These are phyloP conservation scores for Actinopyga echinites DNA, from an alignment of 53 echinoderm and acorn worm genomes.

Conservation along the genomic window DNA sequence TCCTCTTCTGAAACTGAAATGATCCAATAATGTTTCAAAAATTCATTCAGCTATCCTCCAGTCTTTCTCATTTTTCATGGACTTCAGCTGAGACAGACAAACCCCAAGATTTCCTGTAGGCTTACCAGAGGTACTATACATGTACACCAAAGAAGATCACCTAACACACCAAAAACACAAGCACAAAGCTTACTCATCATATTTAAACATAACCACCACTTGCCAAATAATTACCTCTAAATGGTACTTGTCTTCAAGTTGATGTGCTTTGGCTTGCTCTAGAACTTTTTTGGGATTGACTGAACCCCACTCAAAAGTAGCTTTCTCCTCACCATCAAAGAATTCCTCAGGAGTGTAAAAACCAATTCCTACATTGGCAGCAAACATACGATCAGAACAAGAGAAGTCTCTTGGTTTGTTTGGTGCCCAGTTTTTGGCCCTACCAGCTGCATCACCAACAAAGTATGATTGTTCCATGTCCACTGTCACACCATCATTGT, in stretches of 20 bases:
- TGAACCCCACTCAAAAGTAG: constrained; percentile 77
- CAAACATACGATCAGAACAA: constrained; percentile 91
- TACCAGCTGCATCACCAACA: constrained; percentile 92
- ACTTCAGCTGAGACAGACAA: no score
- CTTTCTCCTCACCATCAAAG: constrained; percentile 64
- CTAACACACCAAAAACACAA: neutral
- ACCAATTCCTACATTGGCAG: constrained; percentile 74
- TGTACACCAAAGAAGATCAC: neutral
- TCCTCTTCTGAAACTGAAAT: no score
- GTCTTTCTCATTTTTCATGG: no score
- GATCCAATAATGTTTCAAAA: no score
- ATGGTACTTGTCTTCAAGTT: constrained; percentile 55
- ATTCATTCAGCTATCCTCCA: no score
- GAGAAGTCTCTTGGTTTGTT: constrained; percentile 88
- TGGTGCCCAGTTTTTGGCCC: constrained; percentile 87
- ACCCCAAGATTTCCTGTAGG: no score
- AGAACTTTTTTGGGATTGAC: constrained; percentile 67
- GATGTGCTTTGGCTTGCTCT: constrained; percentile 34
- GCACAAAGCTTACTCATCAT: no score
- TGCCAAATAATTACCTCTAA: constrained; percentile 53
- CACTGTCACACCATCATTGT: constrained; percentile 70
- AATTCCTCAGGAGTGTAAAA: constrained; percentile 93
- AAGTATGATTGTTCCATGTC: constrained; percentile 69
- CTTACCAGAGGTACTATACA: no score
- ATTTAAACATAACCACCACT: neutral